phyloP scores from a whole-genome alignment of 2,113 vertebrate genomes.

The Chroicocephalus ridibundus region DNA sequence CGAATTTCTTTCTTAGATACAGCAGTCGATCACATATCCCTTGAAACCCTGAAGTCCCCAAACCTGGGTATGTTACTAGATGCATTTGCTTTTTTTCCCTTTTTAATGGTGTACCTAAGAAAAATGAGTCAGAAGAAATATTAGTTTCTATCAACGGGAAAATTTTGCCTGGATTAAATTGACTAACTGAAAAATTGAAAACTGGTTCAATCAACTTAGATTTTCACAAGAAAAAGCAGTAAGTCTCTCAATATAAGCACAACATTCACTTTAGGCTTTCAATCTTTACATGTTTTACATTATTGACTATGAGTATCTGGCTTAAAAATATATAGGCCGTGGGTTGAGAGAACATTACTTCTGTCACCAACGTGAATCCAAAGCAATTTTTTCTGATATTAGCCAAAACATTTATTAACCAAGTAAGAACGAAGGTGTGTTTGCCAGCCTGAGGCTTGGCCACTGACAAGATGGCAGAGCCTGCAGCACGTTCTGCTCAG shows the following conservation, averaged over 20 bases:
- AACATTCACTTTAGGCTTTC: neutral
- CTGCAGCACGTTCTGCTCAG: fast-evolving
- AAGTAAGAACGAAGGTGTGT: no score
- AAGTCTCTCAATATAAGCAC: neutral
- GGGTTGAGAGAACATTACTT: neutral
- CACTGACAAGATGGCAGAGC: neutral
- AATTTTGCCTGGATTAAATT: neutral
- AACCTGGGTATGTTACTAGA: neutral
- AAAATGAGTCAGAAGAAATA: conserved; percentile 46
- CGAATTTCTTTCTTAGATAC: neutral
- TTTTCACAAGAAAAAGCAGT: neutral
- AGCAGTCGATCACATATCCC: neutral
- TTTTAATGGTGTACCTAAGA: conserved; percentile 18
- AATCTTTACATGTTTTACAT: fast-evolving
- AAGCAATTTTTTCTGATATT: neutral
- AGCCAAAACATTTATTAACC: neutral
- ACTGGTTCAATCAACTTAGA: neutral
- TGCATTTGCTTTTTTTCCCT: neutral
- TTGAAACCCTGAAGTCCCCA: neutral
- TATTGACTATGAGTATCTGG: neutral
- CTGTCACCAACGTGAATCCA: neutral
- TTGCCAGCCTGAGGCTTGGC: neutral
- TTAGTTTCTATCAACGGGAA: conserved; percentile 11
- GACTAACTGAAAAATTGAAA: neutral
- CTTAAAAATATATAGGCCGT: neutral